Evolutionary conservation across 2,888 invertebrate species (phyloP).

Genomic region (Lumbricus terrestris): DNA sequence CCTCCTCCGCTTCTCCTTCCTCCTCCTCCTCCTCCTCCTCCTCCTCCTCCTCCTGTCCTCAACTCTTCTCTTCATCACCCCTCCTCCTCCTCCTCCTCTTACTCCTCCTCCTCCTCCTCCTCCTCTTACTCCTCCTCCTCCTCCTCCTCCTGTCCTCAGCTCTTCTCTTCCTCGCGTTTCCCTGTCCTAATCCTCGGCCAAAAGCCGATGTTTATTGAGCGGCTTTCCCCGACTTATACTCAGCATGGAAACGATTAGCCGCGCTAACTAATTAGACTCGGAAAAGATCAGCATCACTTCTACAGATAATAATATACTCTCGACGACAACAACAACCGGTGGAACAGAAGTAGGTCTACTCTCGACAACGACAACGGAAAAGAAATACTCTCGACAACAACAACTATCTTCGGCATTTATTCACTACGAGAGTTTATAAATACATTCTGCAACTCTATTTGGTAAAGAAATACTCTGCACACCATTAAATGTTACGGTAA

Average conservation of each 20-base stretch:
- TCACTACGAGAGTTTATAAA: too few species aligned
- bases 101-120: neutral
- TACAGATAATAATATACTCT: neutral
- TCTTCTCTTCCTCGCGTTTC: neutral
- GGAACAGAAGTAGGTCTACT: neutral
- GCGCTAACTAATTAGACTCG: neutral
- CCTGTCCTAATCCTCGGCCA: neutral
- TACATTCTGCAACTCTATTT: too few species aligned
- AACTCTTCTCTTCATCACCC: neutral
- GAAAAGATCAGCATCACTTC: neutral
- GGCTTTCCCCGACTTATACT: neutral
- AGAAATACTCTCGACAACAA: neutral
- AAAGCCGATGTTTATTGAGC: neutral
- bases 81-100: neutral
- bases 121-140: neutral
- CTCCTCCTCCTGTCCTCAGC: neutral
- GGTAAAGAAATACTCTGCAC: too few species aligned
- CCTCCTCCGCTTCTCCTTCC: neutral
- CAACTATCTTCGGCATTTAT: too few species aligned
- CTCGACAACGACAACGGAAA: too few species aligned
- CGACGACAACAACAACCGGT: neutral
- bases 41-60: neutral
- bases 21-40: neutral
- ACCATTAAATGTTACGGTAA: too few species aligned
- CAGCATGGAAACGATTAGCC: neutral